Evolutionary conservation across 2,797 vertebrate genomes (phyloP), one percentile per base, ranked within the genome.

Genomic region (Trachurus trachurus): DNA sequence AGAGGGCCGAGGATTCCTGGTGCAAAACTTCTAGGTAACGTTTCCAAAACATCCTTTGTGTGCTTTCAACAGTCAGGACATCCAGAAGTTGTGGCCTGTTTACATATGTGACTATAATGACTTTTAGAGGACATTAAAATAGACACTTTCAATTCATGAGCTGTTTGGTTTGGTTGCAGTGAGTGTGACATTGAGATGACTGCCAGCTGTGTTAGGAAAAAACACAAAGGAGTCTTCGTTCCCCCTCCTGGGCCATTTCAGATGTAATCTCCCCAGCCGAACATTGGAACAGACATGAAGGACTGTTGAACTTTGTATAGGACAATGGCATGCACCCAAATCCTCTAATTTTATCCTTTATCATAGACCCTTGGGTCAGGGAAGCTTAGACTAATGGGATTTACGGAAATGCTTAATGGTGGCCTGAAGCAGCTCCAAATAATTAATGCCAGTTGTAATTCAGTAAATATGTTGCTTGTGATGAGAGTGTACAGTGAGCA

Each of bases 361-460:
- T 76, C 44, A 50, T 37, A 71, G 40, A 57, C 40, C 76, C 53
- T 62, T 17, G 3, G 31, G 71, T 60, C 26, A 84, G 21, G 34
- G 21, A 57, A 70, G 66, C 59, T 45, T 52, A 76, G 47, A 74
- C 64, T 76, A 79, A 83, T 63, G 40, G 62, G 44, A 68, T 56
- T 64, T 22, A 52, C 19, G 54, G 56, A 49, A 17, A 78, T 67
- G 64, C 39, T 74, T 73, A 76, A 78, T 74, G 47, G 54, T 77
- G 66, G 60, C 54, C 72, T 72, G 61, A 66, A 75, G 73, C 60
- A 50, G 56, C 62, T 79, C 54, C 47, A 8, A 66, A 60, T 64
- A 71, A 76, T 53, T 50, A 72, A 77, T 75, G 42, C 71, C 58
- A 58, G 53, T 57, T 84, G 69, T 65, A 72, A 65, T 71, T 80